Percentiles rank a stretch among this genome's conserved stretches.
Conservation (phyloP, 2,113 vertebrate genomes). For the Anguilla rostrata region DNA sequence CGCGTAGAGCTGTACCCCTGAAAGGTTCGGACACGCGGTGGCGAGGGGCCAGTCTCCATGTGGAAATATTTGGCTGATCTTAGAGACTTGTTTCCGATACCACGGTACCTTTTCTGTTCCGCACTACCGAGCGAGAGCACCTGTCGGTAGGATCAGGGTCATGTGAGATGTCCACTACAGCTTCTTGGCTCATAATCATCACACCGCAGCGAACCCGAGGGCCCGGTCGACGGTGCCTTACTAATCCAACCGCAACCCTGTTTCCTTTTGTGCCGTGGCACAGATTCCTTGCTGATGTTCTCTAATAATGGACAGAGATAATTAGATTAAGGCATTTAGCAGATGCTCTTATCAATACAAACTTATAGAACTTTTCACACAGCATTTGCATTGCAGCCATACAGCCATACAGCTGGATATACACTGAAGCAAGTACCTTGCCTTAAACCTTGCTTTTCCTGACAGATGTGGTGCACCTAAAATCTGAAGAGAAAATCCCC, state of each 20-base stretch:
- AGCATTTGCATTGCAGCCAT: too few relatives aligned
- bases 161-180: not conserved
- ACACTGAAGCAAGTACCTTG: too few relatives aligned
- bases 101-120: not conserved
- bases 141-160: not conserved
- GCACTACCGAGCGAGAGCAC: not conserved
- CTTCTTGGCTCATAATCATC: not conserved
- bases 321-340: not conserved
- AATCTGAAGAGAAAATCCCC: not conserved
- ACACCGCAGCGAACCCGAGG: not conserved
- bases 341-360: too few relatives aligned
- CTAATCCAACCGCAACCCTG: not conserved
- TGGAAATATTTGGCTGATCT: not conserved
- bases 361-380: too few relatives aligned
- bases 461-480: not conserved
- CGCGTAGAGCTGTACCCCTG: conserved; percentile 60
- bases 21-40: conserved; percentile 70
- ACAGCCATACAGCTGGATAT: too few relatives aligned
- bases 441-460: not conserved
- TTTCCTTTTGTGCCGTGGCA: not conserved
- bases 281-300: not conserved
- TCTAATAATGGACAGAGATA: not conserved
- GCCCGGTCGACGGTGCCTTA: not conserved
- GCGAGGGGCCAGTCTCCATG: conserved; percentile 46
- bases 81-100: not conserved